These are phyloP conservation scores for Lasioglossum pauxillum DNA, from an alignment of 2,888 invertebrate species.

Conservation along the genomic window DNA sequence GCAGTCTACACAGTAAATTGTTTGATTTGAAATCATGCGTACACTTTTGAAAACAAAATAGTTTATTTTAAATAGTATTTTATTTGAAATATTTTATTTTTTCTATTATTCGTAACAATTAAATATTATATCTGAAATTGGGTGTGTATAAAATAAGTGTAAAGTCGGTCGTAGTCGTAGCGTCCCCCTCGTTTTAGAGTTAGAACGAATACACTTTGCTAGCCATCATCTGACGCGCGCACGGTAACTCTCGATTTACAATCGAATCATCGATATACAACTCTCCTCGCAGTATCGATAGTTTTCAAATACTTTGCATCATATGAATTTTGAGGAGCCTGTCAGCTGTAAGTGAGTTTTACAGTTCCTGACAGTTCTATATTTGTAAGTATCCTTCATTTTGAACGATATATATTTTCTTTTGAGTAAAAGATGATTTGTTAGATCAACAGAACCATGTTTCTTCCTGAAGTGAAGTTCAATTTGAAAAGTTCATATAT, in stretches of 20 bases:
- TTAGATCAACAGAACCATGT: neutral
- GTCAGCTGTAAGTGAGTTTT: neutral
- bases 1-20: neutral
- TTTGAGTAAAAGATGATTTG: neutral
- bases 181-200: neutral
- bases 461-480: neutral
- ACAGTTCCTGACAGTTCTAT: neutral
- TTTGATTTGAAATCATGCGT: no score
- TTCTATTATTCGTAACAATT: no score
- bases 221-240: neutral
- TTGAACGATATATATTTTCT: neutral
- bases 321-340: neutral
- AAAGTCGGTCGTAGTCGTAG: no score
- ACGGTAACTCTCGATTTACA: constrained; percentile 31
- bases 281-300: constrained; percentile 29
- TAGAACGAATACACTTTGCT: constrained; percentile 6
- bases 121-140: no score
- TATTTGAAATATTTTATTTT: no score
- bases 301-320: neutral
- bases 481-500: neutral
- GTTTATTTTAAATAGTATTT: neutral
- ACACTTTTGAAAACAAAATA: neutral
- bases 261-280: constrained; percentile 28
- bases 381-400: neutral
- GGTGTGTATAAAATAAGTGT: no score